These are phyloP conservation scores for Stenolophus ochropezus DNA, from an alignment of 2,888 invertebrate genomes.

Conservation along the genomic window DNA sequence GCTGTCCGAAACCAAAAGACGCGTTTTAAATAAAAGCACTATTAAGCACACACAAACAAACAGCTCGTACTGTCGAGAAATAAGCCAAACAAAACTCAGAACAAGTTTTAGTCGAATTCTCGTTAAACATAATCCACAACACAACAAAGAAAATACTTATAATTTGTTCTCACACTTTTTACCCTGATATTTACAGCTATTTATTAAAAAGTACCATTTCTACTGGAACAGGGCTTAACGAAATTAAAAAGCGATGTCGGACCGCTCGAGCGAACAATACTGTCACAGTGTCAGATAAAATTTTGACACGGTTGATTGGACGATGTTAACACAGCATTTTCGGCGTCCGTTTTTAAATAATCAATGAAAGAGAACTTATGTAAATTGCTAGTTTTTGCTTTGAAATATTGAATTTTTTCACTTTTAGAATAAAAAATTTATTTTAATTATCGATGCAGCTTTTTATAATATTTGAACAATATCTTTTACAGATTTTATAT, in stretches of 20 bases:
- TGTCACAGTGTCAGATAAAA: slow-evolving; percentile 31
- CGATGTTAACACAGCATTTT: slow-evolving; percentile 52
- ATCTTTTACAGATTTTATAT: slow-evolving; percentile 21
- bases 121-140: slow-evolving; percentile 37
- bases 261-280: slow-evolving; percentile 41
- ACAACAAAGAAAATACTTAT: slow-evolving; percentile 42
- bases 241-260: slow-evolving; percentile 54
- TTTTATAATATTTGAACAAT: slow-evolving; percentile 27
- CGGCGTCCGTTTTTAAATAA: slow-evolving; percentile 42
- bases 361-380: slow-evolving; percentile 45
- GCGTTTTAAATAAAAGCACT: slow-evolving; percentile 33
- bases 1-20: neutral
- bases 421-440: neutral
- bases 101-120: slow-evolving; percentile 39
- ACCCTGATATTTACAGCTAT: slow-evolving; percentile 46
- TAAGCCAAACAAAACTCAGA: slow-evolving; percentile 22
- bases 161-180: slow-evolving; percentile 48
- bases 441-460: slow-evolving; percentile 25
- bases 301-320: slow-evolving; percentile 47
- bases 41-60: slow-evolving; percentile 19
- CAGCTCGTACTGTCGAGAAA: neutral
- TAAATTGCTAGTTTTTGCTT: slow-evolving; percentile 34
- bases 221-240: slow-evolving; percentile 34
- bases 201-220: slow-evolving; percentile 46
- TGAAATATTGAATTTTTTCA: slow-evolving; percentile 33